phyloP scores from a whole-genome alignment of 2,797 vertebrate species.

The Paedocypris micromegethes region DNA sequence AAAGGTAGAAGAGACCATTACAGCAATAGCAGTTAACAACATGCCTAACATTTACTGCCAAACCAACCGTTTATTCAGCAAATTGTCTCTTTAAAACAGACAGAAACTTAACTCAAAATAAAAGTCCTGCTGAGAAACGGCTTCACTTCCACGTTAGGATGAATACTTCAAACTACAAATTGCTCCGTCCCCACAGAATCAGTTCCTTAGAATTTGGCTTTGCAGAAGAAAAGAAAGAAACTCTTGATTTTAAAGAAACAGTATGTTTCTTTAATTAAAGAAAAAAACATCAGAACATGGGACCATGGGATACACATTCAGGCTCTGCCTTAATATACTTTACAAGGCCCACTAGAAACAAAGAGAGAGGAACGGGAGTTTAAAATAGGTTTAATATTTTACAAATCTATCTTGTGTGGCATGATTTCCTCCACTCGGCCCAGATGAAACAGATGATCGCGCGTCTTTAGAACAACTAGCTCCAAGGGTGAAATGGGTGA shows the following conservation, averaged over 20 bases:
- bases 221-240: conserved; percentile 36
- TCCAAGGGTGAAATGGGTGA: conserved; percentile 27
- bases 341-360: conserved; percentile 43
- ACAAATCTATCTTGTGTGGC: conserved; percentile 41
- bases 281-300: conserved; percentile 30
- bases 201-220: conserved; percentile 32
- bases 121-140: conserved; percentile 35
- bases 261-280: conserved; percentile 41
- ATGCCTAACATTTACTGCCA: conserved; percentile 45
- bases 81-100: conserved; percentile 52
- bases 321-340: conserved; percentile 36
- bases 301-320: conserved; percentile 35
- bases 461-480: conserved; percentile 50
- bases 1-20: not conserved
- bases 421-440: conserved; percentile 46
- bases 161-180: conserved; percentile 21
- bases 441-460: conserved; percentile 52
- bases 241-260: conserved; percentile 25
- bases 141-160: conserved; percentile 21
- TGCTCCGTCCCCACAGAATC: not conserved
- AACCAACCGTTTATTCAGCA: conserved; percentile 64
- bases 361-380: conserved; percentile 34
- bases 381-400: conserved; percentile 48
- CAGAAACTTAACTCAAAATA: conserved; percentile 47
- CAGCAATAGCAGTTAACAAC: not conserved